Evolutionary conservation across 2,888 invertebrate genomes (phyloP), one percentile per base, ranked within the genome.

Genomic region (Melanostoma mellinum): DNA sequence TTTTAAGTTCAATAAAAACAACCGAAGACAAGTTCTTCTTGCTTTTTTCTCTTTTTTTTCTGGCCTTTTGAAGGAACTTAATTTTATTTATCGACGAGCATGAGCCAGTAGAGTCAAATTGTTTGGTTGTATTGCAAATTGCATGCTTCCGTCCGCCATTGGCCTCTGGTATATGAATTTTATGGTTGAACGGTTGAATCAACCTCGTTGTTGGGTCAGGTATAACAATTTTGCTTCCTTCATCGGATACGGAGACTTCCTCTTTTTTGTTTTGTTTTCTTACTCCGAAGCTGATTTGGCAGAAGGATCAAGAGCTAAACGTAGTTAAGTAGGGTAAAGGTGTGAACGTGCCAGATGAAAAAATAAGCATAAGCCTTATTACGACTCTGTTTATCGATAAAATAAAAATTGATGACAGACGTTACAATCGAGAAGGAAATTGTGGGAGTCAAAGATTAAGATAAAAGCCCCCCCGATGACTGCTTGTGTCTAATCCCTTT

Each of bases 61-160:
- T 48, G 53, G 55, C 32, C 75, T 53, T 65, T 56, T 48, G 38
- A 46, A 67, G 60, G 71, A 68, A 56, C 35, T 55, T 63, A 61
- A 68, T 77, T 82, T 77, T 82, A 63, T 82, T 77, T 82, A 77
- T 82, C 44, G 72, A 44, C 38, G 32, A 55, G 60, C 48, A 32
- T 42, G 53, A 61, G 55, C 50, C 53, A 50, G 67, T 60, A 63
- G 20, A 65, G 55, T 63, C 20, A 30, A 72, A 77, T 53, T 77
- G 65, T 76, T 72, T 3, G 67, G 67, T 48, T 48, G 48, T 50
- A 61, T 72, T 71, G 55, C 53, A 77, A 81, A 77, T 77, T 72
- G 72, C 72, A 77, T 55, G 60, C 77, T 73, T 77, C 55, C 77
- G 72, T 44, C 55, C 77, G 72, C 38, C 56, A 38, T 61, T 65